phyloP scores from a whole-genome alignment of 1,140 invertebrate genomes.

The Rhagoletis zephyria region DNA sequence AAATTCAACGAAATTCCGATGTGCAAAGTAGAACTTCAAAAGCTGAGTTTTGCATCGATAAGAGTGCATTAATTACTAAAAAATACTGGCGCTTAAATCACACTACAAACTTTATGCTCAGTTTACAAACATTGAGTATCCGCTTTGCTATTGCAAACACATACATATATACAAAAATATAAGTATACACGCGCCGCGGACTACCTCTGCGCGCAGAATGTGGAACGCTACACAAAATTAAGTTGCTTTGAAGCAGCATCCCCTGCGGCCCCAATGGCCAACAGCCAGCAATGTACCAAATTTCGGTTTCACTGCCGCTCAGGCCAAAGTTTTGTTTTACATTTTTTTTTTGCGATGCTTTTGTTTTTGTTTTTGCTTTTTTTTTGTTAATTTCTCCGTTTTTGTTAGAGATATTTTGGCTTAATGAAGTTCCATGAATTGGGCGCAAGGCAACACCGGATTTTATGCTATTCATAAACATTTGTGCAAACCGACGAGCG shows the following conservation, averaged over 20 bases:
- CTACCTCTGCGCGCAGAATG: not conserved
- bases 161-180: not conserved
- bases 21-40: constrained; percentile 13
- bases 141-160: not conserved
- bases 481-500: not conserved
- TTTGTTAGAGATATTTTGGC: constrained; percentile 1
- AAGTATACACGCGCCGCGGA: not conserved
- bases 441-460: not conserved
- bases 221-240: not conserved
- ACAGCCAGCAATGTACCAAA: not conserved
- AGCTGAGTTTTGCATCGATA: constrained; percentile 6
- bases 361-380: not conserved
- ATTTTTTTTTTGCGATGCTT: not conserved
- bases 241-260: not conserved
- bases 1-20: constrained; percentile 14
- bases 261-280: not conserved
- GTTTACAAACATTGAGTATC: not conserved
- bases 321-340: not conserved
- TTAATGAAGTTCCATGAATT: constrained; percentile 34
- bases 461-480: constrained; percentile 29
- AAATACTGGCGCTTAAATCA: constrained; percentile 7
- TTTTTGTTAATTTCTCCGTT: not conserved
- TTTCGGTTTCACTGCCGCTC: too few relatives aligned
- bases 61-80: constrained; percentile 30
- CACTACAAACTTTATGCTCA: not conserved